Base-by-base conservation (phyloP, 2,113 vertebrate species). In the Malaclemys terrapin region DNA sequence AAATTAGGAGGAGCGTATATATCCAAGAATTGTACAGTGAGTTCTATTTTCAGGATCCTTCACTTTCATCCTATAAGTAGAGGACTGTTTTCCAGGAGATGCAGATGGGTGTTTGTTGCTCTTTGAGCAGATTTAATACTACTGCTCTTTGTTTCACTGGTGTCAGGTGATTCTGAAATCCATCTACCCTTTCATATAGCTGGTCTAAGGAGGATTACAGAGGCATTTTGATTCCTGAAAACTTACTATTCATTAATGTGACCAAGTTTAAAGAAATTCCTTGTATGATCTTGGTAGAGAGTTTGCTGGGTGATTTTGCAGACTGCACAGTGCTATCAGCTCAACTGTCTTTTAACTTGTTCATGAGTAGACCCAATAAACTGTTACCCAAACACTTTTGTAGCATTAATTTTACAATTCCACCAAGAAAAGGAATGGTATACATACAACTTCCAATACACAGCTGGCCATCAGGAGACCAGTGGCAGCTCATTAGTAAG, bases 401-500 rank as follows among this genome's bases (percentile, higher is more conserved):
- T n/a, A n/a, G 31, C 62, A n/a, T 65, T 65, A 29, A 62, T 29
- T 16, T 62, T 62, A 65, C 6, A 65, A 65, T 19, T 35, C 62
- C 62, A 65, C 4, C 16, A 19, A 65, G 31, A 65, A 19, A 3
- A 65, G 62, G 31, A 13, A n/a, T 31, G 29, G 31, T 65, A 8
- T 35, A n/a, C 62, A 65, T 35, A 65, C 14, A 65, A 35, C 16
- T 65, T 35, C 62, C 31, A 31, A 8, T 62, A 31, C 16, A 65
- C 31, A 65, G 62, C 14, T 65, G 62, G 62, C 62, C 16, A 65
- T n/a, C 62, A 65, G 16, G 62, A 65, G 62, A 65, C 31, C 6
- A 35, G 62, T 7, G 8, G 31, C 0, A 3, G 13, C 49, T 35
- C 14, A 0, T 1, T 35, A 6, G 10, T 5, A 17, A 88, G 50